Conservation (phyloP, 2,797 vertebrate species). For the Neosilurus hyrtlii region DNA sequence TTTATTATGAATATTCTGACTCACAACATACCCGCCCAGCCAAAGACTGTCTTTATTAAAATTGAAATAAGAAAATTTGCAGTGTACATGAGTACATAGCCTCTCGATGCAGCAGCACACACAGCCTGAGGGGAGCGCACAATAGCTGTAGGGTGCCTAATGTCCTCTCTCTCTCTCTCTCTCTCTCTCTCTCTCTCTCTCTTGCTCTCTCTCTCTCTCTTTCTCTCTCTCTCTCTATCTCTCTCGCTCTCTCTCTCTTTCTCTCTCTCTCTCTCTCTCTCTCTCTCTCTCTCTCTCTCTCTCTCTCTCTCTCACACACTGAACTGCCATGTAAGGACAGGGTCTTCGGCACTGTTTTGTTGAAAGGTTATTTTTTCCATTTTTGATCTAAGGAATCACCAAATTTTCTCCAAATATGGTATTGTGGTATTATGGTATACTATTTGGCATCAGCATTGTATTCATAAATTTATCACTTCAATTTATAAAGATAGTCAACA, state of each 20-base stretch:
- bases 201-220: background rate
- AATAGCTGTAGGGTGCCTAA: constrained; percentile 25
- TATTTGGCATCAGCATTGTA: background rate
- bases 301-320: too few relatives aligned
- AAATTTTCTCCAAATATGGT: background rate
- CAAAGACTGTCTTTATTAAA: constrained; percentile 8
- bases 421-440: too few relatives aligned
- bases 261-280: background rate
- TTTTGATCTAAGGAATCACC: background rate
- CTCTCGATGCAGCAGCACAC: constrained; percentile 37
- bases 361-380: background rate
- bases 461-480: background rate
- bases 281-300: background rate
- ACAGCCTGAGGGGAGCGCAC: constrained; percentile 36
- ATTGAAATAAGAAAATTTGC: constrained; percentile 6
- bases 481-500: background rate
- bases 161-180: constrained; percentile 5
- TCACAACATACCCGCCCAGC: background rate
- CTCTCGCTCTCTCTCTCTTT: background rate
- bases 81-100: constrained; percentile 19
- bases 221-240: background rate
- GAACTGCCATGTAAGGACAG: constrained; percentile 8
- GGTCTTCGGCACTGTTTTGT: background rate
- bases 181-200: too few relatives aligned
- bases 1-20: constrained; percentile 10